phyloP scores from a whole-genome alignment of 2,113 vertebrate species.

The Rhegmatorhina hoffmannsi region DNA sequence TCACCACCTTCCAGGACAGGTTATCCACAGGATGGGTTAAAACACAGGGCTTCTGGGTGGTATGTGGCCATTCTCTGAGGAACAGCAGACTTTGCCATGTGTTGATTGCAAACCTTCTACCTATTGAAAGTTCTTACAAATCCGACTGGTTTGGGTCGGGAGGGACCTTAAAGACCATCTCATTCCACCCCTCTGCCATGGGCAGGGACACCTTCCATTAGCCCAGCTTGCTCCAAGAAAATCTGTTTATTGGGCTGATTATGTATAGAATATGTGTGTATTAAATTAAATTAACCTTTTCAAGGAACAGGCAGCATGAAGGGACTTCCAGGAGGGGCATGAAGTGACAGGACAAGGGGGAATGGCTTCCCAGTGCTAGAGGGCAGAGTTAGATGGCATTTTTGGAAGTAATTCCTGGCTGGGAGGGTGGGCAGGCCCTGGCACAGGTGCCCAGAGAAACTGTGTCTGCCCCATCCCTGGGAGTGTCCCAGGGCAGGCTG shows the following conservation, averaged over 20 bases:
- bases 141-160: neutral
- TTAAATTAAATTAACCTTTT: neutral
- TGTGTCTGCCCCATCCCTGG: neutral
- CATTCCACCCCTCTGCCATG: neutral
- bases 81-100: neutral
- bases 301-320: neutral
- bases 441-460: neutral
- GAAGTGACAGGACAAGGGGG: neutral
- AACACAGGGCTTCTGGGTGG: neutral
- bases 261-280: neutral
- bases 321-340: no score
- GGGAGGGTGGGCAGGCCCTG: neutral
- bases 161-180: neutral
- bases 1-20: neutral
- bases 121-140: neutral
- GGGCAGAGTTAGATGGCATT: fast-evolving
- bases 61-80: neutral
- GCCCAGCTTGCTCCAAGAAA: neutral
- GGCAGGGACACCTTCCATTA: neutral
- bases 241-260: no score
- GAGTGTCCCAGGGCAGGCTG: neutral
- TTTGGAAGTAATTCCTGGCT: neutral
- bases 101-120: neutral
- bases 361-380: no score
- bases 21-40: neutral